Evolutionary conservation across 92 coral and sea anemone species (phyloP), one percentile per base, ranked within the genome.

Genomic region (Umimayanthus kanabou): DNA sequence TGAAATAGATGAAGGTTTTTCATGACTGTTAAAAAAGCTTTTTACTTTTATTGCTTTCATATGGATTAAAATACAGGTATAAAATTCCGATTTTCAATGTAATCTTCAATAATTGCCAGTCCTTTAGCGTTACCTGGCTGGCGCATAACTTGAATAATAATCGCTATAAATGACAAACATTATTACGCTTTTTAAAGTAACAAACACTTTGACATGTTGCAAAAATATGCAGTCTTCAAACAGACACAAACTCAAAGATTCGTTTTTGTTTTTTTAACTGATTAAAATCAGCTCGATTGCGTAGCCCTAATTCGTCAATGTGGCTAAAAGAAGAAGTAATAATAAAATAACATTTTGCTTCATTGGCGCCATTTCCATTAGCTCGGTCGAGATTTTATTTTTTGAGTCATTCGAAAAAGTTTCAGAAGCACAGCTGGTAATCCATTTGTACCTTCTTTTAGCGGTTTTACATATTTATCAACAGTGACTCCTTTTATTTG

Each of bases 361-460:
- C 16, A 76, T 14, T 76, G 80, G 80, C 58, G 80, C 80, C 80
- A 7, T 43, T 23, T 76, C 55, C 80, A 76, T 76, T 76, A 43
- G 80, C 49, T 42, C 18, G 25, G 80, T 6, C 58, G 49, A 30
- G 42, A 73, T 76, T 22, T 42, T 42, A 23, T 76, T 39, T 76
- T 40, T 76, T 13, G 23, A 76, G 58, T 42, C n/a, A 25, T 2
- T 40, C 15, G 45, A 39, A 76, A 76, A 76, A 6, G 55, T 23
- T 76, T 40, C 13, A 42, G 80, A 10, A 39, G 80, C 57, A 22
- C 80, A 42, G 80, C 55, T 76, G 50, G 80, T n/a, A 76, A 76
- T 40, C 9, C 26, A 20, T 76, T 22, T 76, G 7, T 76, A 23
- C 80, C 15, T 6, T 20, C 6, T 42, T 42, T 76, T 40, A 76